Base-by-base conservation (phyloP, 2,113 vertebrate species). In the Heterocephalus glaber region DNA sequence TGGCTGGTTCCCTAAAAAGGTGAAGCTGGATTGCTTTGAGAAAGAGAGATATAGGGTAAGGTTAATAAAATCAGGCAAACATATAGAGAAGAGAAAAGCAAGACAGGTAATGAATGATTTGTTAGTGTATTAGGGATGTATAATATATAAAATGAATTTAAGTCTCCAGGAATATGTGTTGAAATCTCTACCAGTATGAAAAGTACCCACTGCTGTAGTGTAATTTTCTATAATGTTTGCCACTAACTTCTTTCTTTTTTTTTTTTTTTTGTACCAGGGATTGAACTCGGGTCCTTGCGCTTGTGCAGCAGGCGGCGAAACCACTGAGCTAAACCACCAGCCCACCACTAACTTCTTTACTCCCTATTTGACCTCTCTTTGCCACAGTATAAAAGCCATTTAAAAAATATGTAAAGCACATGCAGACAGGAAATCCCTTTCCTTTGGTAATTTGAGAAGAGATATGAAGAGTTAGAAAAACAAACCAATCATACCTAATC, bases 381-480 rank as follows among this genome's bases (percentile, higher is more conserved):
- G 52, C 0, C 44, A 81, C 4, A 90, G 7, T 5, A 60, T 52
- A 61, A n/a, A 83, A 82, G 63, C 16, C 10, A 94, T 63, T 88
- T 94, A 56, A 80, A 85, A n/a, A 33, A 30, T 58, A 92, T 41
- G 5, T 60, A 90, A 19, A 65, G 10, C 30, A 72, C 26, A 88
- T 35, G 7, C 3, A 76, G 80, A 30, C 10, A 74, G 26, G 5
- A 38, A 85, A 24, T 85, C 47, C 9, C 7, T 84, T 93, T 63
- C 12, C 1, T 92, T 93, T 61, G 70, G 38, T 61, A 56, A 96
- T 65, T 86, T 89, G 88, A 68, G 77, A 89, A 66, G 19, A 47
- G 12, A 89, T 86, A 60, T 49, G 12, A 92, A 61, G 41, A 79
- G 35, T 81, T 63, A 92, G 44, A 4, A 7, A 86, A 38, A 24